Evolutionary conservation across 2,113 vertebrate genomes (phyloP).

Genomic region (Mesembrinibis cayennensis): DNA sequence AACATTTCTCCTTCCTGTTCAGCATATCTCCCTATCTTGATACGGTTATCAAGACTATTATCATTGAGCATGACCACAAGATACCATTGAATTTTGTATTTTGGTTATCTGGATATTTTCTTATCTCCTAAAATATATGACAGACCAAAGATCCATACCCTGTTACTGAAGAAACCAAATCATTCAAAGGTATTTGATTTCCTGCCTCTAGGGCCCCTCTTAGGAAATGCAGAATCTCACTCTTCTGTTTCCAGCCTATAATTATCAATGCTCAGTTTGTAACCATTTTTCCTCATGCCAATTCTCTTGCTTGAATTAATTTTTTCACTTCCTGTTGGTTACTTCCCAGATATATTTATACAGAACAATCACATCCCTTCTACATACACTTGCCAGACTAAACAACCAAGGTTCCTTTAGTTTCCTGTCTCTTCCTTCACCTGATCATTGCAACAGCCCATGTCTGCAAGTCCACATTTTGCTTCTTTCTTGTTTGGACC

Average conservation of each 20-base stretch:
- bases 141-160: not conserved
- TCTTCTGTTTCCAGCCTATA: not conserved
- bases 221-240: not conserved
- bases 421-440: not conserved
- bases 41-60: not conserved
- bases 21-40: not conserved
- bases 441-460: not conserved
- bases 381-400: not conserved
- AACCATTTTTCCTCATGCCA: not conserved
- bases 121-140: not conserved
- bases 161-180: not conserved
- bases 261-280: not conserved
- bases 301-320: not conserved
- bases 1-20: not conserved
- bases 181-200: not conserved
- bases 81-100: not conserved
- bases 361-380: not conserved
- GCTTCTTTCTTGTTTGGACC: not conserved
- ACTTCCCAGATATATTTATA: not conserved
- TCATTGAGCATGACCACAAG: not conserved
- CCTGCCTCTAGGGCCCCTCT: not conserved
- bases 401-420: not conserved
- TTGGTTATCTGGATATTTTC: not conserved
- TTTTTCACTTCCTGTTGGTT: not conserved
- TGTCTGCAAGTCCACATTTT: not conserved